These are phyloP conservation scores for Acanthurus lineatus DNA, from an alignment of 2,797 vertebrate genomes.

Conservation along the genomic window DNA sequence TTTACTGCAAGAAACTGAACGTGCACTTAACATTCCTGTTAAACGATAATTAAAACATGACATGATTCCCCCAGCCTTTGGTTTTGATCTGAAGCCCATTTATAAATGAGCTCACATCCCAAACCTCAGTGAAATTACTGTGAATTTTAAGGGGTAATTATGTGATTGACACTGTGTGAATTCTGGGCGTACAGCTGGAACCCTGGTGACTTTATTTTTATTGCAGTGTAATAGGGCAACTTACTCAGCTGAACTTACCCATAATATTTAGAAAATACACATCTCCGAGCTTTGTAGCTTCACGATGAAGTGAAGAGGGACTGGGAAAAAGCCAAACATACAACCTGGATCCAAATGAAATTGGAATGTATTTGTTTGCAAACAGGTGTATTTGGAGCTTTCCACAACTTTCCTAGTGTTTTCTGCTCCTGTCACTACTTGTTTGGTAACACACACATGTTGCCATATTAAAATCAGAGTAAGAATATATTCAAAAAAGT, in stretches of 20 bases:
- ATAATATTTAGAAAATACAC: slow-evolving; percentile 41
- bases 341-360: too few species aligned
- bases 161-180: slow-evolving; percentile 71
- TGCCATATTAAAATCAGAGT: too few species aligned
- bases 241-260: slow-evolving; percentile 3
- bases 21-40: slow-evolving; percentile 57
- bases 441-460: too few species aligned
- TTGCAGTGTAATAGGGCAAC: slow-evolving; percentile 45
- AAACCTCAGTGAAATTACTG: slow-evolving; percentile 61
- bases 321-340: background rate
- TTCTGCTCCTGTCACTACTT: too few species aligned
- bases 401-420: too few species aligned
- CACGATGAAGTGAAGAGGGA: slow-evolving; percentile 17
- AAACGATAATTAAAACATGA: slow-evolving; percentile 76
- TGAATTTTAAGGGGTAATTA: slow-evolving; percentile 63
- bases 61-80: slow-evolving; percentile 50
- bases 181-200: slow-evolving; percentile 59
- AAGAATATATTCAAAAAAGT: too few species aligned
- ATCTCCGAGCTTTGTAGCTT: slow-evolving; percentile 24
- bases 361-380: too few species aligned
- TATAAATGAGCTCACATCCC: slow-evolving; percentile 71
- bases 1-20: slow-evolving; percentile 36
- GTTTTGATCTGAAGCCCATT: slow-evolving; percentile 67
- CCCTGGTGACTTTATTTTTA: slow-evolving; percentile 61
- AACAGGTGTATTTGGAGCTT: too few species aligned